Evolutionary conservation across 2,797 vertebrate species (phyloP).

Genomic region (Pseudochirops cupreus): DNA sequence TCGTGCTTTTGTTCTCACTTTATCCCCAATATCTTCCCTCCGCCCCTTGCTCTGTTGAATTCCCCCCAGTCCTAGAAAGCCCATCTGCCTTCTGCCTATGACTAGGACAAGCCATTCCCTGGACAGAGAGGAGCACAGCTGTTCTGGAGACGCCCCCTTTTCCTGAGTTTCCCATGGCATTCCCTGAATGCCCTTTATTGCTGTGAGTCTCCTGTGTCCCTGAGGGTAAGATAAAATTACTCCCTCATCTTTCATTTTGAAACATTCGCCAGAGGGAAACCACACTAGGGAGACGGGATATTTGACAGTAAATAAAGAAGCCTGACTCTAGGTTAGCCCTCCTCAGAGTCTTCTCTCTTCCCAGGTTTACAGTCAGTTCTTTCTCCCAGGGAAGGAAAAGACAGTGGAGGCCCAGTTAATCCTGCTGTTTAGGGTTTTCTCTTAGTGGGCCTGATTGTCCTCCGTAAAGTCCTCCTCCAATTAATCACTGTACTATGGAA

Average conservation of each 20-base stretch:
- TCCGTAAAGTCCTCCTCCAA: background rate
- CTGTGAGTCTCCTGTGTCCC: background rate
- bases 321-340: background rate
- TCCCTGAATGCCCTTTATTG: background rate
- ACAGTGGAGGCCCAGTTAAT: background rate
- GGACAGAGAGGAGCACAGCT: background rate
- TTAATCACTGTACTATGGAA: background rate
- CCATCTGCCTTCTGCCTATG: background rate
- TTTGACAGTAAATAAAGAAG: background rate
- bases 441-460: background rate
- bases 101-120: background rate
- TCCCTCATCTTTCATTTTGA: background rate
- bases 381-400: background rate
- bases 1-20: background rate
- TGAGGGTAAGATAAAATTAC: background rate
- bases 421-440: background rate
- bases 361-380: background rate
- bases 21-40: background rate
- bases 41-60: background rate
- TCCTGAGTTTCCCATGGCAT: background rate
- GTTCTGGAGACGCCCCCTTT: background rate
- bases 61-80: background rate
- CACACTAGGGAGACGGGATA: background rate
- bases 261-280: background rate
- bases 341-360: background rate